Evolutionary conservation across 2,888 invertebrate species (phyloP), one percentile per base, ranked within the genome.

Genomic region (Cosmia pyralina): DNA sequence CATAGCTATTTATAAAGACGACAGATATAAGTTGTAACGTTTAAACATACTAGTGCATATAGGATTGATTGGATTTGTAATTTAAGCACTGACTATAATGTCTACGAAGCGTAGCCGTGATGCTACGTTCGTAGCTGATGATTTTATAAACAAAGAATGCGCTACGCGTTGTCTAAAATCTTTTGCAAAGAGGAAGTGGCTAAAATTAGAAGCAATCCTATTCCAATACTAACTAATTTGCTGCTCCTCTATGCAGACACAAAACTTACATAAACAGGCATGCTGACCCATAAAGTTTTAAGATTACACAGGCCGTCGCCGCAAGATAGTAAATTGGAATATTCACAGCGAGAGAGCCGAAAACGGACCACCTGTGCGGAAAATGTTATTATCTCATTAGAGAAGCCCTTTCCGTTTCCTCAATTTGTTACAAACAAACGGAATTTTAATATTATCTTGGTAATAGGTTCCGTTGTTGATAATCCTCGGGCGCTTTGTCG

Each of bases 371-470:
- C 93, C 93, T 93, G 93, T 88, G 90, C 88, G 88, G 88, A 86
- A 90, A 92, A 92, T 90, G 92, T 94, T 94, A 92, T 93, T 93
- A 93, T 94, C 93, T 94, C 93, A 93, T 94, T 94, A 94, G 90
- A 88, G 74, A 82, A 88, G 90, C 91, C 93, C 91, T 92, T 92
- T 89, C 88, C 89, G 88, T 91, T 91, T 87, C 91, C 92, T 90
- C 92, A 92, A 91, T 92, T 92, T 90, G 91, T 90, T 87, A 87
- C 85, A 90, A 93, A 92, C 93, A 93, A 93, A 93, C 91, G 90
- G 90, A 93, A 92, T 93, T 93, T 93, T 93, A 92, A 93, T 93
- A 92, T 90, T 88, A 90, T 90, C 82, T 84, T 85, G 75, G 82
- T 85, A 87, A 88, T 89, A 84, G 88, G 87, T 87, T 87, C 80